These are phyloP conservation scores for Calcarius lapponicus DNA, from an alignment of 2,797 vertebrate species.

Conservation along the genomic window DNA sequence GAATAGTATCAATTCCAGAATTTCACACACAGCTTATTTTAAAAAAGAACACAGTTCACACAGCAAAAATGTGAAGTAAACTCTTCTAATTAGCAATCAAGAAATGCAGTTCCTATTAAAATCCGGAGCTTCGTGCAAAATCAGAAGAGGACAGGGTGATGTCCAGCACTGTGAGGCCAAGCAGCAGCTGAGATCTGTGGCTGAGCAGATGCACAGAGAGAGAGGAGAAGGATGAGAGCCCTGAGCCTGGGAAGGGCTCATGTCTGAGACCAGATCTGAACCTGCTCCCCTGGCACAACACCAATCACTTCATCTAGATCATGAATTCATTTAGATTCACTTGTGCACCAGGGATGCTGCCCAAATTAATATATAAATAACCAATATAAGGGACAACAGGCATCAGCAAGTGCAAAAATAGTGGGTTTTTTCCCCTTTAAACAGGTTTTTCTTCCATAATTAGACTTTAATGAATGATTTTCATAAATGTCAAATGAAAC, in stretches of 20 bases:
- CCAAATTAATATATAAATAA: background rate
- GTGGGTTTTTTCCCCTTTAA: background rate
- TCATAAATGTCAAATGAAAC: background rate
- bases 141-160: background rate
- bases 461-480: background rate
- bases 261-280: background rate
- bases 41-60: background rate
- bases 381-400: background rate
- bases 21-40: background rate
- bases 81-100: background rate
- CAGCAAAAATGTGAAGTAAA: background rate
- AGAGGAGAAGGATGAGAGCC: background rate
- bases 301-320: background rate
- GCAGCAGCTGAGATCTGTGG: accelerated
- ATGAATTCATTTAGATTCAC: background rate
- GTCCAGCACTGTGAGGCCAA: background rate
- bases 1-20: background rate
- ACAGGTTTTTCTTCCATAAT: background rate
- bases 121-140: background rate
- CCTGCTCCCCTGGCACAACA: background rate
- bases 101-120: background rate
- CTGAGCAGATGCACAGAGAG: background rate
- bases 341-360: background rate
- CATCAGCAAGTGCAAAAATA: background rate
- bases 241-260: accelerated